phyloP scores from a whole-genome alignment of 2,797 vertebrate genomes.

The Sternarchorhynchus goeldii region DNA sequence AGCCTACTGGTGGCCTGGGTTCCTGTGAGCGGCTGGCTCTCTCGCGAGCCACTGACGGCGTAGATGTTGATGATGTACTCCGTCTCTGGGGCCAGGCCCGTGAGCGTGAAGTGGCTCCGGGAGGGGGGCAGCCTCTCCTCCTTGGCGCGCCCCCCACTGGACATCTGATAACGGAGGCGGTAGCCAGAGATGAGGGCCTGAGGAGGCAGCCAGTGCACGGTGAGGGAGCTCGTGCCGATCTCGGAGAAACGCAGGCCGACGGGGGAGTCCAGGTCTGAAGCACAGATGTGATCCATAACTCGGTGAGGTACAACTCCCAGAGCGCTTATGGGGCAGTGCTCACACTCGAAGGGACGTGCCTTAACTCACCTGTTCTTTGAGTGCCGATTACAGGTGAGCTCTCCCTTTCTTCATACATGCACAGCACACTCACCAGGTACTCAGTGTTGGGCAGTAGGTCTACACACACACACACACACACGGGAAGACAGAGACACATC shows the following conservation, averaged over 20 bases:
- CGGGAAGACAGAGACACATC: not conserved
- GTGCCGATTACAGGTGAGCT: conserved; percentile 84
- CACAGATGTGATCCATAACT: not conserved
- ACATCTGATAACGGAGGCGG: conserved; percentile 83
- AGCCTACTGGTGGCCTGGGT: conserved; percentile 88
- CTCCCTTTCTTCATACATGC: conserved; percentile 88
- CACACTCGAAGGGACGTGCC: too few species aligned
- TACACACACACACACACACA: conserved; percentile 59
- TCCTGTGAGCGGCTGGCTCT: conserved; percentile 86
- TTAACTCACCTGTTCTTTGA: conserved; percentile 84
- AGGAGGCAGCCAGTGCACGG: conserved; percentile 90
- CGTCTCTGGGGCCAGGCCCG: conserved; percentile 84
- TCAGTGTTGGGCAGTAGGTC: conserved; percentile 92
- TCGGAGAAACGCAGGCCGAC: conserved; percentile 89
- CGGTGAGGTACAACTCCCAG: too few species aligned
- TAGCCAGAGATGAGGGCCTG: conserved; percentile 86
- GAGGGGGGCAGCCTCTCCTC: conserved; percentile 92
- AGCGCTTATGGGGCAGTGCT: not conserved
- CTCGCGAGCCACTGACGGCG: conserved; percentile 77
- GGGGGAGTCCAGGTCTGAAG: conserved; percentile 89
- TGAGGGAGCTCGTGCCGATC: conserved; percentile 89
- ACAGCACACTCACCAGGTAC: conserved; percentile 90
- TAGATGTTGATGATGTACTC: conserved; percentile 88
- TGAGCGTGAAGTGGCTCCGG: conserved; percentile 91
- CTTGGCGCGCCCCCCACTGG: conserved; percentile 77